A percentile compares a stretch with the other conserved stretches of the same genome.
phyloP scores from a whole-genome alignment of 2,888 invertebrate genomes.

The Mycalesis mineus region DNA sequence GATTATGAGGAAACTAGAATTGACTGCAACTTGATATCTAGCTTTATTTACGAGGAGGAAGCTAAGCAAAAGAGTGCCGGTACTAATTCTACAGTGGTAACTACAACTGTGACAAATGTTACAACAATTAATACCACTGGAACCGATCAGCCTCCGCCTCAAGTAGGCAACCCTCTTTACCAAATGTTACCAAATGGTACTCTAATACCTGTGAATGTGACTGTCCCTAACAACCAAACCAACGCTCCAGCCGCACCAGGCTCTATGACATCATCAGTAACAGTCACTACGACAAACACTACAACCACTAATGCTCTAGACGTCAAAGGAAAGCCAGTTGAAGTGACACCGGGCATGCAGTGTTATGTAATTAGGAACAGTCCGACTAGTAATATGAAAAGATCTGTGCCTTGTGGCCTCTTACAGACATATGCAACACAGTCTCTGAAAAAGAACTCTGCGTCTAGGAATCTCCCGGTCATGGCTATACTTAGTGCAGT shows the following conservation, averaged over 20 bases:
- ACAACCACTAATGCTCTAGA: constrained; percentile 64
- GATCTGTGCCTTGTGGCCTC: constrained; percentile 55
- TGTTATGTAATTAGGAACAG: constrained; percentile 57
- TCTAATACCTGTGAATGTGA: constrained; percentile 48
- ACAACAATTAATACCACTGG: constrained; percentile 49
- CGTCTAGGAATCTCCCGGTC: constrained; percentile 46
- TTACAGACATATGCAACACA: constrained; percentile 61
- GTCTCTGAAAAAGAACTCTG: constrained; percentile 56
- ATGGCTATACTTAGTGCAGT: constrained; percentile 46
- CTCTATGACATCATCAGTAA: constrained; percentile 45
- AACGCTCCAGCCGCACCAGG: constrained; percentile 32
- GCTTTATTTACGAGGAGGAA: constrained; percentile 56
- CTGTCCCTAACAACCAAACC: constrained; percentile 35
- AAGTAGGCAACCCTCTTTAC: constrained; percentile 35
- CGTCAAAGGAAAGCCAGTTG: constrained; percentile 59
- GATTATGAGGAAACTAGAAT: constrained; percentile 68
- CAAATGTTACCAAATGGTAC: constrained; percentile 60
- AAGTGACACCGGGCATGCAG: constrained; percentile 63
- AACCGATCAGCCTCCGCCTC: constrained; percentile 29
- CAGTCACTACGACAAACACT: constrained; percentile 53
- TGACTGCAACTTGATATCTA: constrained; percentile 61
- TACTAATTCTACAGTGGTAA: constrained; percentile 48
- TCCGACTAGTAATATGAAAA: constrained; percentile 48
- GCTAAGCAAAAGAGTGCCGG: constrained; percentile 36
- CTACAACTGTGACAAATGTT: constrained; percentile 57